Percentiles rank a stretch among this genome's conserved stretches.
Conservation (phyloP, 2,888 invertebrate genomes). For the Athrips mouffetella region DNA sequence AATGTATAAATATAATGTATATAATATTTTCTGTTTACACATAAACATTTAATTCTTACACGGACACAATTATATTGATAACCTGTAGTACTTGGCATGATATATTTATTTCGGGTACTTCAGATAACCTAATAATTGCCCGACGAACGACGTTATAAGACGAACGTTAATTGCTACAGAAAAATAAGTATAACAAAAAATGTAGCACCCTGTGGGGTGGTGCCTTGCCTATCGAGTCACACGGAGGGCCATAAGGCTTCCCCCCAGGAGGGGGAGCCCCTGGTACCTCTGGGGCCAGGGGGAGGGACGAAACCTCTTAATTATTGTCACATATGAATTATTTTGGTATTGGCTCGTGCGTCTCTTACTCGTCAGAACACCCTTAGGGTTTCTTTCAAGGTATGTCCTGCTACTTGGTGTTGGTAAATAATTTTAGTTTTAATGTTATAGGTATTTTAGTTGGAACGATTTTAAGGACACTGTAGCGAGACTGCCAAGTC, state of each 20-base stretch:
- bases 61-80: too few species aligned
- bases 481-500: too few species aligned
- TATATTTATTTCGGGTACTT: background rate
- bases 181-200: conserved; percentile 13
- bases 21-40: too few species aligned
- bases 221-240: conserved; percentile 18
- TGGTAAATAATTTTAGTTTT: too few species aligned
- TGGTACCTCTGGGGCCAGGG: conserved; percentile 40
- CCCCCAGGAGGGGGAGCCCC: conserved; percentile 29
- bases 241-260: conserved; percentile 42
- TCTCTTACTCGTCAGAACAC: conserved; percentile 29
- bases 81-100: too few species aligned
- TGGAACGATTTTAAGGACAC: too few species aligned
- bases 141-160: conserved; percentile 8
- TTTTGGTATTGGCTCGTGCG: conserved; percentile 64
- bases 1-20: too few species aligned
- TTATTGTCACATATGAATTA: conserved; percentile 75
- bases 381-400: background rate
- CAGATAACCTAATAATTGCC: background rate
- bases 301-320: conserved; percentile 55
- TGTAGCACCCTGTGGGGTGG: conserved; percentile 8
- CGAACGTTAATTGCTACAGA: conserved; percentile 11
- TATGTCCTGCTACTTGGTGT: too few species aligned
- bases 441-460: too few species aligned
- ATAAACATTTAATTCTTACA: too few species aligned